Evolutionary conservation across 2,888 invertebrate genomes (phyloP).

Genomic region (Nowickia ferox): DNA sequence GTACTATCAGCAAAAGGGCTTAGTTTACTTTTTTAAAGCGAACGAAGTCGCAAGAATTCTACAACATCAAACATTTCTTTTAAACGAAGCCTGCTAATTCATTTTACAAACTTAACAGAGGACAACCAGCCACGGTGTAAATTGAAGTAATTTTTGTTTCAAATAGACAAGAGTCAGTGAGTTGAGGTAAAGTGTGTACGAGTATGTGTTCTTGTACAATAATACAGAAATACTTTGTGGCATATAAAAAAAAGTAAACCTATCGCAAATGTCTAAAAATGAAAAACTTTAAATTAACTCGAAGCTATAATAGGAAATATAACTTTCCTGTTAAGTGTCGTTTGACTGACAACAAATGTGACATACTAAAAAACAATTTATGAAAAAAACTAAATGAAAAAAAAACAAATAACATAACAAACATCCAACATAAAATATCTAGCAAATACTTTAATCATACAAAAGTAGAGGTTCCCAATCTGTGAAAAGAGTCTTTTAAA

Average conservation of each 20-base stretch:
- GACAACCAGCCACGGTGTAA: conserved; percentile 49
- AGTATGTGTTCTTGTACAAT: conserved; percentile 49
- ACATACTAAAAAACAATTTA: conserved; percentile 68
- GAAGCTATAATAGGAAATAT: conserved; percentile 69
- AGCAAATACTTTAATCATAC: conserved; percentile 59
- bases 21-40: too few relatives aligned
- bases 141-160: conserved; percentile 45
- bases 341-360: conserved; percentile 71
- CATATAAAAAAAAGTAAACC: conserved; percentile 62
- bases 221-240: conserved; percentile 38
- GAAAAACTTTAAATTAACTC: conserved; percentile 69
- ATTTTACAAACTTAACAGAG: neutral
- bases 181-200: conserved; percentile 11
- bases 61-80: too few relatives aligned
- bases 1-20: too few relatives aligned
- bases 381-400: conserved; percentile 45
- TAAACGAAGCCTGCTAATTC: neutral
- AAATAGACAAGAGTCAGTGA: conserved; percentile 14
- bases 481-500: too few relatives aligned
- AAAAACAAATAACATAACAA: conserved; percentile 42
- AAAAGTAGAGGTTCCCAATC: conserved; percentile 38
- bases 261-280: conserved; percentile 65
- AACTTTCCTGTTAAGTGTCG: conserved; percentile 71
- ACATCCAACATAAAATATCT: conserved; percentile 50
- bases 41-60: too few relatives aligned